Base-by-base conservation (phyloP, 2,888 invertebrate genomes). In the Thymelicus acteon region DNA sequence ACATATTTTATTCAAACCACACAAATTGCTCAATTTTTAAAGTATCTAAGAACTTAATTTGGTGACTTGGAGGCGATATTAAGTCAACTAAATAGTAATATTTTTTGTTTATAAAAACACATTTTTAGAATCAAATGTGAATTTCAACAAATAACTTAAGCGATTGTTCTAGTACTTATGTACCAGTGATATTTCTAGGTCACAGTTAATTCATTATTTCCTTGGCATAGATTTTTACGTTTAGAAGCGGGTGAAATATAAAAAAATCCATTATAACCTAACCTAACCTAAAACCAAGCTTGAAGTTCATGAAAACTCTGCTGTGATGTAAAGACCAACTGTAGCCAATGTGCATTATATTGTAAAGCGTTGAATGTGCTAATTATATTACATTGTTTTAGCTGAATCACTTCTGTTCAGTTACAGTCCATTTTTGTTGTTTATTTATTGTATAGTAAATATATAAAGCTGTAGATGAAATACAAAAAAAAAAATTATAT, bases 311-410 rank as follows among this genome's bases (percentile, higher is more conserved):
- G 5, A 78, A 83, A 81, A 83, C 81, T 84, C 82, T 80, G 74
- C 81, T 85, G 82, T 83, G 83, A 85, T 82, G 78, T 75, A 74
- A 77, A 78, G 78, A 82, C 78, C 79, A 81, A 79, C 75, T 76
- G 72, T 78, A 77, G 75, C 68, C 73, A 77, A 10, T 79, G 74
- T 79, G 74, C 79, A 77, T 68, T 73, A 74, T 79, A 77, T 68
- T 77, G 62, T 78, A 74, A 73, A 75, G 60, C 48, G 72, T 73
- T 75, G 72, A 72, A 71, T 19, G 24, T 60, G 68, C 70, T 72
- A 52, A 60, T 68, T 74, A 74, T 76, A 70, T 64, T n/a, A n/a
- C n/a, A 52, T 64, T 64, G 19, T 64, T 74, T 78, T 79, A 72
- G 77, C 80, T 77, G 72, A 73, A 75, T 76, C 67, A 75, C 71